A percentile compares a stretch with the other conserved stretches of the same genome.
Evolutionary conservation across 2,888 invertebrate genomes (phyloP).

Genomic region (Trichopria drosophilae): DNA sequence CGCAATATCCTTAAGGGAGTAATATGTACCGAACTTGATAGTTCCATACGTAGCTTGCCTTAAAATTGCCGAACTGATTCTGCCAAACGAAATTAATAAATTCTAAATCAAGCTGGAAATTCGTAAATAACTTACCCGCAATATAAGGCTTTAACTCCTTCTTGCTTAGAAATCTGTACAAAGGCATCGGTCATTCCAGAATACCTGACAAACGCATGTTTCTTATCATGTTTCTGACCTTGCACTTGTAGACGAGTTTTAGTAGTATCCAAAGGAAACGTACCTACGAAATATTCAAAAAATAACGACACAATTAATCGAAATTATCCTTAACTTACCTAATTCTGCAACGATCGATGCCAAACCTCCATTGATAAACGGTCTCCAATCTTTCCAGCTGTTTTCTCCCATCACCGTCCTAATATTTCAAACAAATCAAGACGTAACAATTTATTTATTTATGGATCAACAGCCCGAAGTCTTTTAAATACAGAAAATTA

Average conservation of each 20-base stretch:
- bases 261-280: constrained; percentile 95
- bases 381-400: constrained; percentile 90
- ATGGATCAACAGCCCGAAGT: no score
- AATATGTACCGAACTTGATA: constrained; percentile 95
- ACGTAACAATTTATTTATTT: no score
- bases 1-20: constrained; percentile 76
- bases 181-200: constrained; percentile 92
- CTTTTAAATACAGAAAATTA: no score
- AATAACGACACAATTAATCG: constrained; percentile 16
- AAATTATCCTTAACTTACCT: constrained; percentile 64
- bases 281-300: constrained; percentile 64
- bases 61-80: constrained; percentile 89
- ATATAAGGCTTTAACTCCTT: constrained; percentile 84
- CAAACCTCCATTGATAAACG: constrained; percentile 91
- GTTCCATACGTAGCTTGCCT: constrained; percentile 95
- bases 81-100: constrained; percentile 53
- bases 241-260: constrained; percentile 94
- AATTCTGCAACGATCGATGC: constrained; percentile 93
- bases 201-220: constrained; percentile 76
- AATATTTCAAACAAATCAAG: constrained; percentile 1
- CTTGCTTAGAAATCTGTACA: constrained; percentile 80
- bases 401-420: constrained; percentile 70
- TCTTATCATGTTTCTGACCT: constrained; percentile 81
- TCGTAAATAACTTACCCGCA: constrained; percentile 68
- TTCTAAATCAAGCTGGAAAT: constrained; percentile 13